These are phyloP conservation scores for Scyliorhinus canicula DNA, from an alignment of 2,797 vertebrate genomes.

Conservation along the genomic window DNA sequence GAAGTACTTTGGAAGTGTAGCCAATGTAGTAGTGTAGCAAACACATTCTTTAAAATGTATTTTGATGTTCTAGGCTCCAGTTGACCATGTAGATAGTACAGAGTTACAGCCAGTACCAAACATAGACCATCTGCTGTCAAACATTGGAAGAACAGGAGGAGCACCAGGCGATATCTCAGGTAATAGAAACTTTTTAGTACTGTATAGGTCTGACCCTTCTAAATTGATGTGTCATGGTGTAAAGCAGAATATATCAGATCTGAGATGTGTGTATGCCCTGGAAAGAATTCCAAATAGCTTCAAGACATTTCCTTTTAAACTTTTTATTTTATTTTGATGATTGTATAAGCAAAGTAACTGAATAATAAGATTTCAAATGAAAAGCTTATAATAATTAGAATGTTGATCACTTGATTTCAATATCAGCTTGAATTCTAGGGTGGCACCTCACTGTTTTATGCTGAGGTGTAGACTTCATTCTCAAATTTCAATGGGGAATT, in stretches of 20 bases:
- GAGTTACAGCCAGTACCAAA: conserved; percentile 85
- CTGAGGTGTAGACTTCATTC: background rate
- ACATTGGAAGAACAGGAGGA: conserved; percentile 80
- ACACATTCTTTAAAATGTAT: conserved; percentile 36
- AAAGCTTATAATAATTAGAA: background rate
- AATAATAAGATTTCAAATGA: background rate
- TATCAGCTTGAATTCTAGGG: background rate
- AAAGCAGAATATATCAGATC: background rate
- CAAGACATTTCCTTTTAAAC: background rate
- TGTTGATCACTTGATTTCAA: background rate
- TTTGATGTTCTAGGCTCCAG: conserved; percentile 70
- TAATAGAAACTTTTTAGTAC: conserved; percentile 55
- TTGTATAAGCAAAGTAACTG: background rate
- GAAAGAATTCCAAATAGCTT: background rate
- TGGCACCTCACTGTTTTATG: background rate
- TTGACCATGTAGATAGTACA: conserved; percentile 68
- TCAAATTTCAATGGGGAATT: background rate
- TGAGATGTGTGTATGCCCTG: background rate
- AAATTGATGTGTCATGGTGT: background rate
- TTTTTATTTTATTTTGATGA: background rate
- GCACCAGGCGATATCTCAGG: conserved; percentile 80
- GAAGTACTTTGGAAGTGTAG: background rate
- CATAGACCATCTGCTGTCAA: conserved; percentile 94
- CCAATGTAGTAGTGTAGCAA: background rate
- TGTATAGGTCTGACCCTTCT: background rate